Conservation (phyloP, 2,888 invertebrate species). For the Emesis furor region DNA sequence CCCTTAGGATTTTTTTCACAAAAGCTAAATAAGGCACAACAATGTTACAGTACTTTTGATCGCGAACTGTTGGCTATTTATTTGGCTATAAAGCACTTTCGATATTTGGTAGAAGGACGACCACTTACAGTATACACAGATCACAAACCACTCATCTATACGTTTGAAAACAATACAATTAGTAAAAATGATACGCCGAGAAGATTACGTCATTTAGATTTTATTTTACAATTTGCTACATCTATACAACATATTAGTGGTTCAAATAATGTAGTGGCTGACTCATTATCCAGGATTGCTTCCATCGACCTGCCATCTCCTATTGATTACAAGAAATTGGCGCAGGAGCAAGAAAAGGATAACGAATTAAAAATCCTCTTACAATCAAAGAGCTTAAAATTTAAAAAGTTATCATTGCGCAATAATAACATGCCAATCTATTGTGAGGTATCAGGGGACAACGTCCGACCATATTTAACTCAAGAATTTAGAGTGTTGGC, state of each 20-base stretch:
- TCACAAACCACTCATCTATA: not conserved
- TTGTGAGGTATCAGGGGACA: not conserved
- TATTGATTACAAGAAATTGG: not conserved
- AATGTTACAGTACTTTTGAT: not conserved
- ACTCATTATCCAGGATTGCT: not conserved
- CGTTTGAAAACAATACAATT: not conserved
- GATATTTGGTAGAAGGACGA: not conserved
- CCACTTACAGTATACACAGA: not conserved
- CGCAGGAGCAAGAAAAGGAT: not conserved
- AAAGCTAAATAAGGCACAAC: not conserved
- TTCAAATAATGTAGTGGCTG: constrained; percentile 14
- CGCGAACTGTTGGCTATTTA: not conserved
- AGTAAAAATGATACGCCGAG: constrained; percentile 10
- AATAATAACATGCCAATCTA: not conserved
- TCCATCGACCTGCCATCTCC: not conserved
- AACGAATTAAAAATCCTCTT: constrained; percentile 2
- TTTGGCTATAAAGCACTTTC: not conserved
- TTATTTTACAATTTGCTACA: constrained; percentile 21
- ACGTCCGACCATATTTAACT: not conserved
- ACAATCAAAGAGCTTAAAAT: not conserved
- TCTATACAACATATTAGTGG: constrained; percentile 31
- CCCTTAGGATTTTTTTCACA: not conserved
- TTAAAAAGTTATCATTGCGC: not conserved
- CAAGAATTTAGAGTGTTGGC: constrained; percentile 26
- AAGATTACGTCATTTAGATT: constrained; percentile 40